Evolutionary conservation across 2,888 invertebrate species (phyloP).

Genomic region (Caenorhabditis angaria): DNA sequence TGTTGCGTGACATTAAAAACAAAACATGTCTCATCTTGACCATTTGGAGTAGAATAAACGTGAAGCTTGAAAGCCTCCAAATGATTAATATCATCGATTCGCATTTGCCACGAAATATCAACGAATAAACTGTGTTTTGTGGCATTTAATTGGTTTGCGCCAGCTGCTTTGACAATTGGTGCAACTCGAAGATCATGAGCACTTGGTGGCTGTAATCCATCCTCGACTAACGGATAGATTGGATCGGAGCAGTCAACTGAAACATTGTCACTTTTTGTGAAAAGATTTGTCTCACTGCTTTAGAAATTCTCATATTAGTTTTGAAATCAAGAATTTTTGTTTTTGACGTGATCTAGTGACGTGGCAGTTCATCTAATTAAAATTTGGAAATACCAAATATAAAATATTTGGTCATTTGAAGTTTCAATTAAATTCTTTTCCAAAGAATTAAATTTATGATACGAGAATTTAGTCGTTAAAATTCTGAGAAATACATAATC

Average conservation of each 20-base stretch:
- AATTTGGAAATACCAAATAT: too few species aligned
- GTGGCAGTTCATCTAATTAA: too few species aligned
- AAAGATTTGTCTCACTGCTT: background rate
- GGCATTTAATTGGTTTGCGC: constrained; percentile 36
- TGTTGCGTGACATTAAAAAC: constrained; percentile 64
- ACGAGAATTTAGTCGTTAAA: too few species aligned
- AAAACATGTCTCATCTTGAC: constrained; percentile 57
- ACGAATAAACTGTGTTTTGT: constrained; percentile 63
- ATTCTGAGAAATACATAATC: too few species aligned
- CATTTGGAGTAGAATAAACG: constrained; percentile 54
- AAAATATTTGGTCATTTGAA: too few species aligned
- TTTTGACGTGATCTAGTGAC: too few species aligned
- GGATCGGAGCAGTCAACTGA: constrained; percentile 62
- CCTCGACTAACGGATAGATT: constrained; percentile 25
- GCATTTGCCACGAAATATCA: constrained; percentile 71
- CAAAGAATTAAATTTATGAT: too few species aligned
- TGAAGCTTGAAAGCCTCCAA: constrained; percentile 64
- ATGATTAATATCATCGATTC: constrained; percentile 30
- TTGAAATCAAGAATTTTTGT: too few species aligned
- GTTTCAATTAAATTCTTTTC: too few species aligned
- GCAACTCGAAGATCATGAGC: constrained; percentile 69
- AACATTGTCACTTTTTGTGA: constrained; percentile 18
- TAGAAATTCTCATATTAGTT: too few species aligned
- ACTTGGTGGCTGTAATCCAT: constrained; percentile 53
- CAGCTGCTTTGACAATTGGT: constrained; percentile 59